A percentile compares a stretch with the other conserved stretches of the same genome.
Conservation (phyloP, 2,888 invertebrate genomes). For the Lycocerus yunnanus region DNA sequence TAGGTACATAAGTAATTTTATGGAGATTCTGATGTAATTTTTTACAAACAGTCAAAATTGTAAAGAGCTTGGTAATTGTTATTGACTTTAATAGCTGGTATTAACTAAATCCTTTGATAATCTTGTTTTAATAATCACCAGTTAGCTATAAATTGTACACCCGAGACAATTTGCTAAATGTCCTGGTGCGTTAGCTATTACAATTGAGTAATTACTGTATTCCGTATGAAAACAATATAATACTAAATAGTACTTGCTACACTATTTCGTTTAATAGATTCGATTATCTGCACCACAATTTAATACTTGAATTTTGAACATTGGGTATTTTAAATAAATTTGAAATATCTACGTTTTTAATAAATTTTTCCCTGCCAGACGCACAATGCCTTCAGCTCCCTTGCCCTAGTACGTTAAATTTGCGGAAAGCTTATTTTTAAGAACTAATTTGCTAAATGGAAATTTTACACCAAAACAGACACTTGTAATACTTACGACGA, state of each 20-base stretch:
- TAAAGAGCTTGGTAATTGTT: neutral
- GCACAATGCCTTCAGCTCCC: neutral
- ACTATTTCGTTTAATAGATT: neutral
- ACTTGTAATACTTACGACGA: neutral
- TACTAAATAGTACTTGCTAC: neutral
- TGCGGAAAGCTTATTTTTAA: neutral
- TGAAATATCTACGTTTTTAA: too few species aligned
- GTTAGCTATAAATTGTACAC: neutral
- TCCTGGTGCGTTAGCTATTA: neutral
- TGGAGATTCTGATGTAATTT: neutral
- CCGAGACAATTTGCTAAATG: constrained; percentile 1
- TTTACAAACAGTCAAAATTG: neutral
- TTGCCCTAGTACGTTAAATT: neutral
- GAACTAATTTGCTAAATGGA: neutral
- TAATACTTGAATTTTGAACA: neutral
- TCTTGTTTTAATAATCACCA: neutral
- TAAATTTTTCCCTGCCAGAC: neutral
- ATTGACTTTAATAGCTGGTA: neutral
- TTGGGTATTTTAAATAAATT: too few species aligned
- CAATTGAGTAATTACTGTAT: neutral
- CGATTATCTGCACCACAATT: neutral
- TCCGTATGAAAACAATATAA: neutral
- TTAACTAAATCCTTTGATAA: neutral
- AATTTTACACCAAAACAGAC: neutral
- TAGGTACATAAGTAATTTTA: neutral